Evolutionary conservation across 2,888 invertebrate species (phyloP).

Genomic region (Brachypalpus laphriformis): DNA sequence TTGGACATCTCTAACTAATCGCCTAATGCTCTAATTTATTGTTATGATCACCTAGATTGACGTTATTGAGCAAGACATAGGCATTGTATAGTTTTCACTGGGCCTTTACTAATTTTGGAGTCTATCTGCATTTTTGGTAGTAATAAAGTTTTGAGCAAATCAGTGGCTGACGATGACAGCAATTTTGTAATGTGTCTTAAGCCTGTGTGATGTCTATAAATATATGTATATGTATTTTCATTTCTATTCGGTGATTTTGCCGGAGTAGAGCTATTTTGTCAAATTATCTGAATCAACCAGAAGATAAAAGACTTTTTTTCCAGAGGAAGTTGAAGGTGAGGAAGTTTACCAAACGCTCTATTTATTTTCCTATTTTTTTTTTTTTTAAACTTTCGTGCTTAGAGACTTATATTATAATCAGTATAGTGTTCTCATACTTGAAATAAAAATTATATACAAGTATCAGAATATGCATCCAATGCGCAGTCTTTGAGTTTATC

Average conservation of each 20-base stretch:
- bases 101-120: neutral
- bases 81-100: constrained; percentile 5
- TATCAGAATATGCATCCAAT: no score
- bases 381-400: no score
- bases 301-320: no score
- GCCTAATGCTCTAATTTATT: constrained; percentile 67
- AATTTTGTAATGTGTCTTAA: neutral
- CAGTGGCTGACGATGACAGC: neutral
- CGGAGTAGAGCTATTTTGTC: neutral
- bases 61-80: constrained; percentile 36
- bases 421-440: no score
- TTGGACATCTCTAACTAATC: constrained; percentile 41
- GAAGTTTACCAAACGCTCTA: no score
- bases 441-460: no score
- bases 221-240: no score
- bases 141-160: neutral
- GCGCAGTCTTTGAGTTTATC: no score
- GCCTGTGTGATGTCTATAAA: neutral
- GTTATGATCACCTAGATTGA: constrained; percentile 32
- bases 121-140: neutral
- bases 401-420: no score
- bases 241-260: neutral
- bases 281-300: neutral
- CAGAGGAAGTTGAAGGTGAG: no score
- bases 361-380: no score